Base-by-base conservation (phyloP, 64 coral and sea anemone species). In the Dendronephthya gigantea region DNA sequence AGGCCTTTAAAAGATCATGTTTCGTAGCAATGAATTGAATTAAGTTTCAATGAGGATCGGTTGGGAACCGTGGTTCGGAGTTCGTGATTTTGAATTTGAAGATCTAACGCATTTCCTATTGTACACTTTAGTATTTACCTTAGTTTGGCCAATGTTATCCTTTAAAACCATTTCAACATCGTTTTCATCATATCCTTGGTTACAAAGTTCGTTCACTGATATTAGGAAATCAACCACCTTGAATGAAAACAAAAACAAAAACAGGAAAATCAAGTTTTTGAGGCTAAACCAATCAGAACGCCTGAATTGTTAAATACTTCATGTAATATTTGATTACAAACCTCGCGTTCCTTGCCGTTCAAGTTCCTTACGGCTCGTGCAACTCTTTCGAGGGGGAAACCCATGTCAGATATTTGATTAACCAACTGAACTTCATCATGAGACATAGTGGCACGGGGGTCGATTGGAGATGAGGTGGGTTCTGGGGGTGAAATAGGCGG, bases 111-210 rank as follows among this genome's bases (percentile, higher is more conserved):
- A n/a, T n/a, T n/a, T n/a, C n/a, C n/a, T n/a, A n/a, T n/a, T n/a
- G n/a, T n/a, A n/a, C n/a, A n/a, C n/a, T n/a, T 0, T 28, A 35
- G 25, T 37, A 79, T 16, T 79, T 79, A 35, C 72, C 72, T 79
- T 79, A 12, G 30, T 39, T 34, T 79, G 30, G 22, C 36, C 36
- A 36, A 9, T 33, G 72, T 79, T 39, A 79, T 79, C 72, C 10
- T 79, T 79, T 34, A 79, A 79, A 8, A 79, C 72, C 72, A 79
- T 79, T 34, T 79, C 72, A 36, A 79, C 72, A 1, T 79, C 30
- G 19, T 19, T 12, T 39, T 79, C 72, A 79, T 29, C 10, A 79
- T 79, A 79, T 9, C 72, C 72, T 19, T 15, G 32, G 30, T 39
- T 39, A 34, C 72, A 79, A 14, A 79, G 34, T 0, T 79, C 72